Percentiles rank a stretch among this genome's conserved stretches.
These are phyloP conservation scores for Anguilla marmorata DNA, from an alignment of 2,797 vertebrate species.

Conservation along the genomic window DNA sequence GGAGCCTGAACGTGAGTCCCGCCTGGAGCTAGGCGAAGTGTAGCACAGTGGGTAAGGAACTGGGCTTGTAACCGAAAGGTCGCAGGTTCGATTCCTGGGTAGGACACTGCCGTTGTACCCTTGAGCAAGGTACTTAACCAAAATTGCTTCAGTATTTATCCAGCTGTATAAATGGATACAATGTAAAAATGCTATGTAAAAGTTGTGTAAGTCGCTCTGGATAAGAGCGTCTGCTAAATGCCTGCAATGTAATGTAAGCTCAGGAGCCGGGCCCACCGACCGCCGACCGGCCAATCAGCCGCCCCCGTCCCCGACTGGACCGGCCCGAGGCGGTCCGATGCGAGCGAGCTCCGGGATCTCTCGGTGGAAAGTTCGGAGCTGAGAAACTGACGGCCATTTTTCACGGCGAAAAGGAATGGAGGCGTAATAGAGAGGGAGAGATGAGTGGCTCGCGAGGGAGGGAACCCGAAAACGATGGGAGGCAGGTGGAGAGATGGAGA, in stretches of 20 bases:
- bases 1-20: neutral
- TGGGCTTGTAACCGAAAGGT: too few species aligned
- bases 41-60: too few species aligned
- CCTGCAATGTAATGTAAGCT: too few species aligned
- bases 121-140: too few species aligned
- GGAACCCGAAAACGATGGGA: neutral
- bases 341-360: neutral
- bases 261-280: neutral
- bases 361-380: neutral
- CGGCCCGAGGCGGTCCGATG: neutral
- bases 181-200: too few species aligned
- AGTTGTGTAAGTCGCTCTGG: too few species aligned
- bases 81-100: too few species aligned
- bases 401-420: neutral
- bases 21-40: too few species aligned
- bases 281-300: neutral
- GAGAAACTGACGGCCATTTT: slow-evolving; percentile 3
- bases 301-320: neutral
- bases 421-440: neutral
- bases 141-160: too few species aligned
- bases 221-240: too few species aligned
- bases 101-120: too few species aligned
- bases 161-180: too few species aligned
- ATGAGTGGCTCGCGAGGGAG: neutral
- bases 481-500: neutral